Evolutionary conservation across 2,113 vertebrate species (phyloP), one percentile per base, ranked within the genome.

Genomic region (Rana temporaria): DNA sequence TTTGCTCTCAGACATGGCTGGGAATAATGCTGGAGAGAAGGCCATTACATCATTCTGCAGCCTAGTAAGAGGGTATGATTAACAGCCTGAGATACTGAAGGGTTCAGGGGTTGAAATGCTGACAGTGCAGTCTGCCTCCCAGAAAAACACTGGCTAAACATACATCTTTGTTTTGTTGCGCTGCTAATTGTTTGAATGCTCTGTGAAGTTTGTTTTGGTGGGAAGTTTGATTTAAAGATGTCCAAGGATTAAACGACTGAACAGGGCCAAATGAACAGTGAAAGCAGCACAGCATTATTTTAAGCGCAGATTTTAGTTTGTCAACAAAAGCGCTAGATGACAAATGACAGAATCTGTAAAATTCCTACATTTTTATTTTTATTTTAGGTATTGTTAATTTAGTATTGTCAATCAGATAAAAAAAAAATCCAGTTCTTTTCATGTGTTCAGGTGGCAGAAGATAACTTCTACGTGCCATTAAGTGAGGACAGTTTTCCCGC

Each of bases 31-130:
- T 88, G 87, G 89, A 85, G 85, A 86, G 85, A 86, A 86, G 89
- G 88, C 91, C 94, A 96, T 98, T 88, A 97, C 96, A 96, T 98
- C 96, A 98, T 96, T 92, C 95, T 95, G 96, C 96, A 95, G 95
- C 88, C 91, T 90, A 91, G 92, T 93, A 93, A 92, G 91, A 91
- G 90, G 89, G 90, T 94, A 94, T 95, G 94, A 95, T 96, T 93
- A 95, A 95, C 88, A 89, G 90, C 86, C 88, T 88, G 84, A 88
- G 93, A 93, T 93, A 90, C 90, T 90, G 89, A 90, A 91, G 91
- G 91, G 91, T 90, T 84, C 87, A 90, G 85, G 88, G 60, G 72
- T 72, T 78, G 88, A 87, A 93, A 86, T 89, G 93, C 94, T 96
- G 96, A 93, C 93, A 85, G 84, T 88, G 93, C 94, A 86, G 89